Conservation (phyloP, 1,140 invertebrate species). For the Pogonomyrmex barbatus region DNA sequence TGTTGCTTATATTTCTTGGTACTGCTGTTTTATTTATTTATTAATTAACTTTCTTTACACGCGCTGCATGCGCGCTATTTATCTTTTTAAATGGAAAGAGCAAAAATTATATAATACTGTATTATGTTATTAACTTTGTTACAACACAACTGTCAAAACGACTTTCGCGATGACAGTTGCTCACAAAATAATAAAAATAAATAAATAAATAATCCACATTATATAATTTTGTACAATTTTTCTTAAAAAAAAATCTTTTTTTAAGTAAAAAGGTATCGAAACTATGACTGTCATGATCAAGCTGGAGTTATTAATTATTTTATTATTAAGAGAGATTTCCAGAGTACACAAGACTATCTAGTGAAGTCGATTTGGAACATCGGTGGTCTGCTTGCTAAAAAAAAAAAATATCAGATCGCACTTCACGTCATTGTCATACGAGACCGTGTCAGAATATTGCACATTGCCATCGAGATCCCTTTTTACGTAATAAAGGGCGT, state of each 20-base stretch:
- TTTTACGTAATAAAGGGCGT: slow-evolving; percentile 56
- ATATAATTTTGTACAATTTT: slow-evolving; percentile 20
- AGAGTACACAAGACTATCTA: slow-evolving; percentile 80
- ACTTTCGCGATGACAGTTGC: too few species aligned
- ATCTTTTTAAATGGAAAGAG: too few species aligned
- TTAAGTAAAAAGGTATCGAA: not conserved
- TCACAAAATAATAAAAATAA: too few species aligned
- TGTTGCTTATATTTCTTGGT: too few species aligned
- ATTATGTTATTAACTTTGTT: too few species aligned
- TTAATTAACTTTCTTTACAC: too few species aligned
- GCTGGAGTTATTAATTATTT: slow-evolving; percentile 80
- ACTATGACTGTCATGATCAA: not conserved
- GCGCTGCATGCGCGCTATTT: too few species aligned
- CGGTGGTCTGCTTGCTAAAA: slow-evolving; percentile 75
- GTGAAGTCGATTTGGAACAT: slow-evolving; percentile 76
- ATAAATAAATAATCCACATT: not conserved
- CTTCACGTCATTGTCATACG: slow-evolving; percentile 48
- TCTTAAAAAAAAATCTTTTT: not conserved
- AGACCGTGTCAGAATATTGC: slow-evolving; percentile 70
- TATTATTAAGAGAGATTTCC: slow-evolving; percentile 80
- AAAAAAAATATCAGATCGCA: slow-evolving; percentile 78
- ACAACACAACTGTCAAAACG: too few species aligned
- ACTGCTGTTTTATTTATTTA: too few species aligned
- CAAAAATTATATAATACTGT: too few species aligned
- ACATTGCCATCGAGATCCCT: slow-evolving; percentile 69